Evolutionary conservation across 2,797 vertebrate genomes (phyloP), one percentile per base, ranked within the genome.

Genomic region (Spinus olivaceus): DNA sequence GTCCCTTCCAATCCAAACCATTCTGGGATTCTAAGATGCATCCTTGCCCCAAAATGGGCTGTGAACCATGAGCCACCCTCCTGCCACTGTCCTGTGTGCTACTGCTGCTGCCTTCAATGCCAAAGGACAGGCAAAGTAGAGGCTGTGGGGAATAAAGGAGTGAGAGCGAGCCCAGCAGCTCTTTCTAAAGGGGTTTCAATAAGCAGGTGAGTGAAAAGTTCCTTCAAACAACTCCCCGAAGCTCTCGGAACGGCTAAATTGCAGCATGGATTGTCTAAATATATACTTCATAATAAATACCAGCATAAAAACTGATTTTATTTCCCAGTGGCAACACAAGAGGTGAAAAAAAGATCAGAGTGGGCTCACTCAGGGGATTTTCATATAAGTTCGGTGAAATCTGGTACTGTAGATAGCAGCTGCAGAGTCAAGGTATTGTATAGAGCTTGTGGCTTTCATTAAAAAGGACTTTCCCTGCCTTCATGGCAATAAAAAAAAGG

Each of bases 401-500:
- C 67, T 4, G 3, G 64, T 51, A 61, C 81, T 94, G 86, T 59
- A 92, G 49, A 67, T 7, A 65, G 69, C 81, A 61, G 81, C 69
- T 94, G 89, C 9, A 10, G 65, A 88, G 61, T 33, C 28, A 22
- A 50, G 39, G 60, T 67, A 88, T 74, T 87, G 86, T 66, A 51
- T 14, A 63, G n/a, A 87, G 85, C 88, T 87, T 23, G 5, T 56
- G 44, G 91, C 72, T 94, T 95, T 95, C 78, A 89, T 95, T 93
- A 92, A 89, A 88, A 94, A 87, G 71, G 91, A 74, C 81, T 83
- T 93, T n/a, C 59, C 72, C 15, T 86, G 86, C 56, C 74, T 92
- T 92, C 65, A 8, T 8, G 12, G 71, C 84, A 90, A 90, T 93
- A 93, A 94, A 73, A 81, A 71, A 80, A 81, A 73, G 64, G 63